A percentile compares a stretch with the other conserved stretches of the same genome.
Conservation (phyloP, 1,140 invertebrate species). For the Atta texana region DNA sequence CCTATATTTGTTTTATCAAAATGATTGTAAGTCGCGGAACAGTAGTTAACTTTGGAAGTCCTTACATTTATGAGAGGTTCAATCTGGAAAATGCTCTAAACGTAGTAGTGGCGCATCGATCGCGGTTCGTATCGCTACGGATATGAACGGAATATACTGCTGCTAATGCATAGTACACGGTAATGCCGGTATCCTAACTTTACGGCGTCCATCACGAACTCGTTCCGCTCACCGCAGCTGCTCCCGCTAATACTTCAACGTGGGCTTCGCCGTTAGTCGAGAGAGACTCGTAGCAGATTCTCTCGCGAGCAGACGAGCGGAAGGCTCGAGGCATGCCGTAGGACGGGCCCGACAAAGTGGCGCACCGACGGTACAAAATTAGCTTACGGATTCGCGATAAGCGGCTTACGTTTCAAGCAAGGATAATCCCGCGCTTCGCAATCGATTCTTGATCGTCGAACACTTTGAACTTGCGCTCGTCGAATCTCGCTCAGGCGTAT, state of each 20-base stretch:
- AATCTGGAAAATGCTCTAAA: constrained; percentile 51
- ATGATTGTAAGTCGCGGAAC: neutral
- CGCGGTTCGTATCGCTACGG: constrained; percentile 27
- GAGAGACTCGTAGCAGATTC: constrained; percentile 40
- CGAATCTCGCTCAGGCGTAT: neutral
- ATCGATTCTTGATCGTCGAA: constrained; percentile 71
- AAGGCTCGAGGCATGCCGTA: constrained; percentile 45
- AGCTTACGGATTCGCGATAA: constrained; percentile 78
- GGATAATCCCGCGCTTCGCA: constrained; percentile 73
- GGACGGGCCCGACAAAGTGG: constrained; percentile 68
- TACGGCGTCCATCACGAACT: constrained; percentile 63
- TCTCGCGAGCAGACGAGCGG: constrained; percentile 47
- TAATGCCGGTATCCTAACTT: constrained; percentile 62
- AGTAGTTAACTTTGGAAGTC: constrained; percentile 1
- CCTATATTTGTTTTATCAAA: neutral
- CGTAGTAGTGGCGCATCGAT: constrained; percentile 31
- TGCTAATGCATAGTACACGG: constrained; percentile 55
- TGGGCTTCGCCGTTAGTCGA: constrained; percentile 37
- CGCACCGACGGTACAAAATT: constrained; percentile 73
- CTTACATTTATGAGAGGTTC: constrained; percentile 8
- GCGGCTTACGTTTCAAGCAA: constrained; percentile 75
- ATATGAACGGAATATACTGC: constrained; percentile 50
- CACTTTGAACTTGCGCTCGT: constrained; percentile 59
- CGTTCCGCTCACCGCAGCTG: constrained; percentile 53
- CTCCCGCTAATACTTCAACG: constrained; percentile 64